phyloP scores from a whole-genome alignment of 2,888 invertebrate genomes.

The Dendrolimus houi region DNA sequence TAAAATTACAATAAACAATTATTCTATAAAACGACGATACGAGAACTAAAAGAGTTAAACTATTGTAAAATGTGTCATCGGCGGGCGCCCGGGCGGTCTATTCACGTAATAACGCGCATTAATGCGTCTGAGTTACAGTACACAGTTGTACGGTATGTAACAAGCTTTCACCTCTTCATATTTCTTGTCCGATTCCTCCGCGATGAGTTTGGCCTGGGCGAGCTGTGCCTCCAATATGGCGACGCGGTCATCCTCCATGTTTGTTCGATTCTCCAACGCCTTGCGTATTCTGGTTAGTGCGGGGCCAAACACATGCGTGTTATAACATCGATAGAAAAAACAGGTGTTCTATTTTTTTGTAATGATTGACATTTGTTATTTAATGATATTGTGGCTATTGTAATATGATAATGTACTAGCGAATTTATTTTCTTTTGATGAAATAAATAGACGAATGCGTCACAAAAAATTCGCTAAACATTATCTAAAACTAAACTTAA shows the following conservation, averaged over 20 bases:
- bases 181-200: conserved; percentile 99
- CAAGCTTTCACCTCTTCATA: conserved; percentile 96
- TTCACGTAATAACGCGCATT: not conserved
- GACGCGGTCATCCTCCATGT: conserved; percentile 99
- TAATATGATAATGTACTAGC: not conserved
- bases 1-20: no score
- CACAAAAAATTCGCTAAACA: not conserved
- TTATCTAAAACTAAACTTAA: not conserved
- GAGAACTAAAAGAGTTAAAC: no score
- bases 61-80: not conserved
- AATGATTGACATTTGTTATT: conserved; percentile 1
- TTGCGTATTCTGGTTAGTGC: conserved; percentile 92
- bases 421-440: not conserved
- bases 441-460: not conserved
- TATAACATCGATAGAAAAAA: conserved; percentile 56
- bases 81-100: not conserved
- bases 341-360: conserved; percentile 14
- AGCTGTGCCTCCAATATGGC: conserved; percentile 98
- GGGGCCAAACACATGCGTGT: conserved; percentile 75
- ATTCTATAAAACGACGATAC: no score
- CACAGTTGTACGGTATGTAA: conserved; percentile 10
- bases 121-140: not conserved
- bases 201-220: conserved; percentile 98
- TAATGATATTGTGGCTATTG: not conserved
- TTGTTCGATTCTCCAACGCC: conserved; percentile 98